Conservation (phyloP, 2,888 invertebrate species). For the Charanyca ferruginea region DNA sequence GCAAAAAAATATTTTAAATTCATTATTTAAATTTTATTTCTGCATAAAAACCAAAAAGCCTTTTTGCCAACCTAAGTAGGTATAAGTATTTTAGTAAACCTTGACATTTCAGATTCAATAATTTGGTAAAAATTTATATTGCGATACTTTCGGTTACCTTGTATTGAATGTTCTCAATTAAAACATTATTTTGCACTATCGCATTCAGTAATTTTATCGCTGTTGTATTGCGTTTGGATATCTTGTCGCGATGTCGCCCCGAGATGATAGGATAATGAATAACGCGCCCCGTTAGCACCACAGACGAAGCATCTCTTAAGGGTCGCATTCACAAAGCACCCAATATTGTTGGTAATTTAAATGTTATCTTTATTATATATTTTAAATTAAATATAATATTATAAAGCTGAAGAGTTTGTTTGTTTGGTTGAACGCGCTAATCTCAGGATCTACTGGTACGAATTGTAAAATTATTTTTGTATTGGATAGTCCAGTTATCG, state of each 20-base stretch:
- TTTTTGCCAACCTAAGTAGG: background rate
- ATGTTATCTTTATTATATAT: too few species aligned
- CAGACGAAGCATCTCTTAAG: background rate
- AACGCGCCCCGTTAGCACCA: background rate
- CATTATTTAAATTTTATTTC: too few species aligned
- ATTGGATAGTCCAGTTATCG: too few species aligned
- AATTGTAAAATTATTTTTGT: too few species aligned
- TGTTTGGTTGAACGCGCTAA: too few species aligned
- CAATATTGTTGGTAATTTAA: background rate
- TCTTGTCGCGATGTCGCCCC: background rate
- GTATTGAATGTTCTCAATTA: constrained; percentile 28
- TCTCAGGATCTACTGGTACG: too few species aligned
- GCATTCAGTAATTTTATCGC: constrained; percentile 14
- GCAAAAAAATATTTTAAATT: too few species aligned
- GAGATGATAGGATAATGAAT: constrained; percentile 12
- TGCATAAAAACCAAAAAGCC: background rate
- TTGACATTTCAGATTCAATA: constrained; percentile 43
- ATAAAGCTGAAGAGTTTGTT: too few species aligned
- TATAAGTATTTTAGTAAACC: constrained; percentile 30
- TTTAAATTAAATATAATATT: too few species aligned
- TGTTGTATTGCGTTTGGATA: constrained; percentile 15
- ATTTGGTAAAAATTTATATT: constrained; percentile 19
- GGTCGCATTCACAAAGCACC: too few species aligned
- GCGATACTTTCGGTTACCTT: constrained; percentile 51
- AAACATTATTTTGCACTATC: constrained; percentile 6